These are phyloP conservation scores for Plectrocnemia conspersa DNA, from an alignment of 1,140 invertebrate species.

Conservation along the genomic window DNA sequence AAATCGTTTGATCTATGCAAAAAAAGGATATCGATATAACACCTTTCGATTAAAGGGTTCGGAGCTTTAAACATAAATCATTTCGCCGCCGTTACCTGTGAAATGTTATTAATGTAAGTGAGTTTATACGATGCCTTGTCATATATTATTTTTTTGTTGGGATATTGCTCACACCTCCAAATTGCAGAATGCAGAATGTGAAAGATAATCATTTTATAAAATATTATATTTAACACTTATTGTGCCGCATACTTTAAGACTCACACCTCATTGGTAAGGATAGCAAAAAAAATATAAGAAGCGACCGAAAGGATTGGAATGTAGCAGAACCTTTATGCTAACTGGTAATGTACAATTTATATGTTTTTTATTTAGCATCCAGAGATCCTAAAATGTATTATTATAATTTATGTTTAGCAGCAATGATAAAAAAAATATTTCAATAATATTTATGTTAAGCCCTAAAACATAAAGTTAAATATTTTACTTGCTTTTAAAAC, in stretches of 20 bases:
- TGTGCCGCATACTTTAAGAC: constrained; percentile 7
- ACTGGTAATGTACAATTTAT: too few species aligned
- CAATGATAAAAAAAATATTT: too few species aligned
- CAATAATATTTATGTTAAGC: too few species aligned
- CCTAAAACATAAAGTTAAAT: too few species aligned
- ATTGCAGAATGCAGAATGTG: neutral
- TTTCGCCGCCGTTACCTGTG: neutral
- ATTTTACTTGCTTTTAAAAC: too few species aligned
- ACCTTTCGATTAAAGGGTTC: too few species aligned
- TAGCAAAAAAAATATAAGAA: constrained; percentile 9
- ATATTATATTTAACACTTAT: too few species aligned
- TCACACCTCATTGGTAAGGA: constrained; percentile 11
- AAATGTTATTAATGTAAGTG: constrained; percentile 11
- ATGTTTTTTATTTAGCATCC: too few species aligned
- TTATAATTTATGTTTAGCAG: too few species aligned
- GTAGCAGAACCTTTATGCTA: constrained; percentile 21
- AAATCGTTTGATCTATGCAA: neutral
- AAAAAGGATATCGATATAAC: neutral
- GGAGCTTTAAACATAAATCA: neutral
- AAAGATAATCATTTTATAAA: too few species aligned
- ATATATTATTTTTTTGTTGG: neutral
- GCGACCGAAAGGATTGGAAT: constrained; percentile 19
- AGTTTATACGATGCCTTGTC: neutral
- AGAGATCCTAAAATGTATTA: too few species aligned
- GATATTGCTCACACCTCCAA: neutral